Evolutionary conservation across 2,888 invertebrate genomes (phyloP).

Genomic region (Thereva nobilitata): DNA sequence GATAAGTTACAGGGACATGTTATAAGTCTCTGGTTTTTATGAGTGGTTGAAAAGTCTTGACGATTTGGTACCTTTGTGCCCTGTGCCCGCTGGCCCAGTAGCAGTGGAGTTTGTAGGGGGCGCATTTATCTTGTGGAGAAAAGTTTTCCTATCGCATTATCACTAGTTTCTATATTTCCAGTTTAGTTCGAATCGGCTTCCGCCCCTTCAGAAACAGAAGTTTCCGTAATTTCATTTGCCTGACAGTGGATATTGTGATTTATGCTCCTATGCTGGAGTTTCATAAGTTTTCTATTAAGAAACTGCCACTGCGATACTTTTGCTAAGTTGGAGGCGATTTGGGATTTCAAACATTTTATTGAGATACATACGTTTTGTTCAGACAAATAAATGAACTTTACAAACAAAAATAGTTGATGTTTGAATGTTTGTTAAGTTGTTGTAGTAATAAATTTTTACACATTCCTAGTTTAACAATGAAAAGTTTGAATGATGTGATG

Average conservation of each 20-base stretch:
- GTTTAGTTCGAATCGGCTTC: neutral
- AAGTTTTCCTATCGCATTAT: constrained; percentile 29
- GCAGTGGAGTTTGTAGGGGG: neutral
- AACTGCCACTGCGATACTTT: too few species aligned
- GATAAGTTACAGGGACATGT: constrained; percentile 24
- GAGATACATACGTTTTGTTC: too few species aligned
- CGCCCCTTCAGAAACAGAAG: constrained; percentile 14
- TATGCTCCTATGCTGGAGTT: constrained; percentile 6
- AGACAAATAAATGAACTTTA: too few species aligned
- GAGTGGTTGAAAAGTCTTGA: constrained; percentile 24
- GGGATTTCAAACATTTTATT: too few species aligned
- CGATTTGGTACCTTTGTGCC: constrained; percentile 18
- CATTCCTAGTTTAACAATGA: too few species aligned
- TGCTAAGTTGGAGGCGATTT: too few species aligned
- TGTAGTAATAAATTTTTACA: too few species aligned
- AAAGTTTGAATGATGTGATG: too few species aligned
- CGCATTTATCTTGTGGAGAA: constrained; percentile 28
- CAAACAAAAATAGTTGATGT: too few species aligned
- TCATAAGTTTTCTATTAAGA: constrained; percentile 2
- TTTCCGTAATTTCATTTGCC: constrained; percentile 28
- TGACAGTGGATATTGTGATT: constrained; percentile 34
- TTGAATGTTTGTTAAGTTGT: too few species aligned
- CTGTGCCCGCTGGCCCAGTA: neutral
- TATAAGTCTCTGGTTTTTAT: constrained; percentile 24
- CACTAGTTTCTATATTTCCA: constrained; percentile 13